Evolutionary conservation across 2,888 invertebrate genomes (phyloP).

Genomic region (Apomyelois bistriatella): DNA sequence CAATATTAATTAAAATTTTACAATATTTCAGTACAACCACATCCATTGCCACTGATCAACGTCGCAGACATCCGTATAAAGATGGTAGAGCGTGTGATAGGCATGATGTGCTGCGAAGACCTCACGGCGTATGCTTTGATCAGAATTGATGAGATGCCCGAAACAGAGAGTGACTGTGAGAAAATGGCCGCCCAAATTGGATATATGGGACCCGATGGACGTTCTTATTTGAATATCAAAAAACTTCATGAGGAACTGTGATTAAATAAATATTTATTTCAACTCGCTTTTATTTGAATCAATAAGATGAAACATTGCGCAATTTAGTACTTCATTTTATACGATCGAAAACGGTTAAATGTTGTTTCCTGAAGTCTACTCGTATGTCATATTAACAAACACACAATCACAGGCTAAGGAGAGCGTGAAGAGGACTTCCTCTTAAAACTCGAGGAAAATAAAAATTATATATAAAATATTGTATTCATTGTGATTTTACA

Average conservation of each 20-base stretch:
- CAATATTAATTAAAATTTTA: neutral
- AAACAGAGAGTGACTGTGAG: slow-evolving; percentile 44
- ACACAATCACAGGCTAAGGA: too few species aligned
- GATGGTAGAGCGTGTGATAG: slow-evolving; percentile 45
- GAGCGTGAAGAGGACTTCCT: too few species aligned
- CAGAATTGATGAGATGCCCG: slow-evolving; percentile 44
- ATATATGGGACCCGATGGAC: slow-evolving; percentile 39
- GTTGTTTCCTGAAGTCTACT: too few species aligned
- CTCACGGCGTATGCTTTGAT: slow-evolving; percentile 50
- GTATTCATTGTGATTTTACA: neutral
- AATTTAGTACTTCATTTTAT: too few species aligned
- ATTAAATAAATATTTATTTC: neutral
- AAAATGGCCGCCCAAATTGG: slow-evolving; percentile 39
- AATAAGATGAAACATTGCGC: too few species aligned
- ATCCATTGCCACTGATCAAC: slow-evolving; percentile 45
- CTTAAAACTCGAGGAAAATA: too few species aligned
- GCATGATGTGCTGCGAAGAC: slow-evolving; percentile 65
- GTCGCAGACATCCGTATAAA: slow-evolving; percentile 59
- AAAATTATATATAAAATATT: too few species aligned
- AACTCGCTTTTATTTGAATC: too few species aligned
- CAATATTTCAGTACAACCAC: slow-evolving; percentile 47
- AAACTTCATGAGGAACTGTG: slow-evolving; percentile 33
- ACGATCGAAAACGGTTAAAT: too few species aligned
- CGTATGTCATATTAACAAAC: too few species aligned
- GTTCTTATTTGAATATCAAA: slow-evolving; percentile 44